Evolutionary conservation across 2,888 invertebrate genomes (phyloP).

Genomic region (Byasa hedistus): DNA sequence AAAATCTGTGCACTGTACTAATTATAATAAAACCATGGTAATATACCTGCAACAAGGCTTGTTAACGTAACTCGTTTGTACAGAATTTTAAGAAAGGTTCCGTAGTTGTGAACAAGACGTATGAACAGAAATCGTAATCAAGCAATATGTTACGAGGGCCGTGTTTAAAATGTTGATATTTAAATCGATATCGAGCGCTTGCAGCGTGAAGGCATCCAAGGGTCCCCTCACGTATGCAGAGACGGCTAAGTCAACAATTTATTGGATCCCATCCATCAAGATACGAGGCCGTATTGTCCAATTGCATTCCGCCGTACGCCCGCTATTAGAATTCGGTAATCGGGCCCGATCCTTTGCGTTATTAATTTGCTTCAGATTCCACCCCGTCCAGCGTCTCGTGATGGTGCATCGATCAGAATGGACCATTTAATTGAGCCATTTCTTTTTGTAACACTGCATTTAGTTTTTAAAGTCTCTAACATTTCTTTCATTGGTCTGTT

Average conservation of each 20-base stretch:
- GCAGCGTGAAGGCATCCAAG: constrained; percentile 42
- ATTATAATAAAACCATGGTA: too few relatives aligned
- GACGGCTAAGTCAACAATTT: constrained; percentile 59
- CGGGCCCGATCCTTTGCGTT: constrained; percentile 41
- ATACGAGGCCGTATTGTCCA: constrained; percentile 57
- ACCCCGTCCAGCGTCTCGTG: constrained; percentile 27
- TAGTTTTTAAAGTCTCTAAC: too few relatives aligned
- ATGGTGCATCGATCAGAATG: too few relatives aligned
- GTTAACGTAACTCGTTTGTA: too few relatives aligned
- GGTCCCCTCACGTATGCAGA: constrained; percentile 35
- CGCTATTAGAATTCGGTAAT: constrained; percentile 50
- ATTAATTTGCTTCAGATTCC: constrained; percentile 45
- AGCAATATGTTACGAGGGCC: constrained; percentile 28
- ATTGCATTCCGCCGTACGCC: constrained; percentile 59
- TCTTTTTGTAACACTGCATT: too few relatives aligned
- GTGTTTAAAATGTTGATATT: constrained; percentile 33
- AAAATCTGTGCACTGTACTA: too few relatives aligned
- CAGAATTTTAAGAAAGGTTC: too few relatives aligned
- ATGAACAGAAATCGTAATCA: constrained; percentile 30
- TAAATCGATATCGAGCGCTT: constrained; percentile 26
- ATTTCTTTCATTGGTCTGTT: too few relatives aligned
- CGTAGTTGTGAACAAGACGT: background rate
- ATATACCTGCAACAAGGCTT: too few relatives aligned
- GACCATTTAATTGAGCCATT: too few relatives aligned
- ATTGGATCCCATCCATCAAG: constrained; percentile 66